Percentiles rank a stretch among this genome's conserved stretches.
Conservation (phyloP, 37 sponge, comb jelly and placozoan genomes). For the Amphimedon queenslandica region DNA sequence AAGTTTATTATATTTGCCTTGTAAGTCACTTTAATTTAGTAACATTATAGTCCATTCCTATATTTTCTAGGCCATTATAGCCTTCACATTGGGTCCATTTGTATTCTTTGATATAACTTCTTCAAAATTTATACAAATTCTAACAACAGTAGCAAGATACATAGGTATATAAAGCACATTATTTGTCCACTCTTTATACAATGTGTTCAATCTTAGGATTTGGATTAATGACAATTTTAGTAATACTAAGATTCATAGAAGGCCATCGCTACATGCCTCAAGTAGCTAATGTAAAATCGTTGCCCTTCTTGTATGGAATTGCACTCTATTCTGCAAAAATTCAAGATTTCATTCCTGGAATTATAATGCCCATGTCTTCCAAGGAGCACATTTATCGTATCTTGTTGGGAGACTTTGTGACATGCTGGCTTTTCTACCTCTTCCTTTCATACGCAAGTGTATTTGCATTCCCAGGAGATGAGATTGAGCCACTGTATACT, state of each 20-base stretch:
- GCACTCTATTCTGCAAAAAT: conserved; percentile 97
- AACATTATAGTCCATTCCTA: background rate
- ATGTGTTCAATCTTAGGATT: conserved; percentile 42
- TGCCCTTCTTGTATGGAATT: conserved; percentile 88
- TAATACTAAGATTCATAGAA: conserved; percentile 36
- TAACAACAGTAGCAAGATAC: conserved; percentile 82
- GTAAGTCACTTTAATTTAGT: conserved; percentile 24
- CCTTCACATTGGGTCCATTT: conserved; percentile 74
- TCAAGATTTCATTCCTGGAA: conserved; percentile 97
- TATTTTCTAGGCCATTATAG: conserved; percentile 42
- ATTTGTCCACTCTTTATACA: too few species aligned
- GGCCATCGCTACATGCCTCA: conserved; percentile 30
- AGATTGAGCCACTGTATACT: conserved; percentile 75
- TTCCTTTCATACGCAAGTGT: conserved; percentile 79
- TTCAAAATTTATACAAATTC: conserved; percentile 83
- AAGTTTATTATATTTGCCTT: conserved; percentile 59
- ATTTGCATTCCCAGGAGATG: conserved; percentile 31
- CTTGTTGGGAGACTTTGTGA: conserved; percentile 44
- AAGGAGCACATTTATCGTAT: conserved; percentile 67
- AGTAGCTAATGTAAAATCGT: conserved; percentile 31
- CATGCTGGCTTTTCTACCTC: conserved; percentile 71
- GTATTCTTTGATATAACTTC: conserved; percentile 91
- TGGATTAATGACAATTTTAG: conserved; percentile 61
- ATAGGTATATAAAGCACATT: too few species aligned
- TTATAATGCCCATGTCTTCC: conserved; percentile 91